Conservation (phyloP, 2,797 vertebrate species). For the Betta splendens region DNA sequence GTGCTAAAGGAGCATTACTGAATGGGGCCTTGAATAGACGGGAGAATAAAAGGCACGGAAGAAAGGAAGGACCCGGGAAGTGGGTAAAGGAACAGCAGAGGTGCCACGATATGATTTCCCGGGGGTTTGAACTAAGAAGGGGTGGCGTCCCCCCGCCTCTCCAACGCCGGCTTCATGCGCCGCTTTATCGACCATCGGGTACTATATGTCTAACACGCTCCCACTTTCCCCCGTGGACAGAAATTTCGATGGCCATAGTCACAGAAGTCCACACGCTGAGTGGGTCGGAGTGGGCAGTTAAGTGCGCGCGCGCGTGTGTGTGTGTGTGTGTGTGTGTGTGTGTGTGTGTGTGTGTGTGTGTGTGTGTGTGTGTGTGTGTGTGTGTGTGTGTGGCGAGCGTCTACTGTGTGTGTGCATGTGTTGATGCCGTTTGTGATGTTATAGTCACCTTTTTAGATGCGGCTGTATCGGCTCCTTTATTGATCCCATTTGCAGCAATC, state of each 20-base stretch:
- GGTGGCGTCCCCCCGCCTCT: slow-evolving; percentile 48
- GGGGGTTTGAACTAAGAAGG: slow-evolving; percentile 50
- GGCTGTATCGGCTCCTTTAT: slow-evolving; percentile 32
- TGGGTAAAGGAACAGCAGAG: slow-evolving; percentile 64
- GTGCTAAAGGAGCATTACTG: slow-evolving; percentile 52
- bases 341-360: slow-evolving; percentile 6
- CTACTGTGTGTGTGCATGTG: slow-evolving; percentile 11
- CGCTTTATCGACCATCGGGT: slow-evolving; percentile 42
- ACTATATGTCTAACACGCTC: slow-evolving; percentile 38
- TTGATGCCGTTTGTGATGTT: slow-evolving; percentile 35
- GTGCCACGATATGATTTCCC: slow-evolving; percentile 68
- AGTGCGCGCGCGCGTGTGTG: too few relatives aligned
- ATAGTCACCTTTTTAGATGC: slow-evolving; percentile 26
- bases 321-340: too few relatives aligned
- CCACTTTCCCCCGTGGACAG: slow-evolving; percentile 29
- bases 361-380: neutral
- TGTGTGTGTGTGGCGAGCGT: neutral
- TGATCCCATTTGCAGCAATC: slow-evolving; percentile 59
- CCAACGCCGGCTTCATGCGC: slow-evolving; percentile 15
- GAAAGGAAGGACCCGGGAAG: slow-evolving; percentile 54
- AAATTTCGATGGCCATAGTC: slow-evolving; percentile 26
- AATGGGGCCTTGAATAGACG: slow-evolving; percentile 56
- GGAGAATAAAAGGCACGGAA: slow-evolving; percentile 59
- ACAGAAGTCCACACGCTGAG: slow-evolving; percentile 1
- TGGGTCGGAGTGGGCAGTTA: too few relatives aligned